Base-by-base conservation (phyloP, 2,113 vertebrate genomes). In the Elephantulus edwardii region DNA sequence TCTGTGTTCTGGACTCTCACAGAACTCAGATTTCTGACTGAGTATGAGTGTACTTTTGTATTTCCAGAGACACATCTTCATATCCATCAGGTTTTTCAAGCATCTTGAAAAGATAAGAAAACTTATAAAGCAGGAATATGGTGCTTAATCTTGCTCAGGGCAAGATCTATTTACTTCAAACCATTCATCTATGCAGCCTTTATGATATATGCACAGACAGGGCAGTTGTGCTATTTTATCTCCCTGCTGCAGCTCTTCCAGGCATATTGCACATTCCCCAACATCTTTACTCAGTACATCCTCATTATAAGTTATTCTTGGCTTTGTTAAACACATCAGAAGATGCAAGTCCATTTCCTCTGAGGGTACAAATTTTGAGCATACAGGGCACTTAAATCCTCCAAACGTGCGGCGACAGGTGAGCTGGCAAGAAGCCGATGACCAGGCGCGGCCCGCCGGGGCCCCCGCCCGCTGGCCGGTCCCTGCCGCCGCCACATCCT, bases 271-370 rank as follows among this genome's bases (percentile, higher is more conserved):
- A 98, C 99, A 99, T 97, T 99, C 99, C 95, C 98, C 99, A 87
- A 98, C 96, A 86, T 99, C 99, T 98, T 99, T 99, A 83, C 97
- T 97, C 96, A 99, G 98, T 78, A 99, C 98, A 88, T 99, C 99
- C 98, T 99, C 99, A 88, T 99, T 99, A 96, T 99, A 99, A 8
- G 99, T 99, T 96, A 99, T 98, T 97, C 99, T 98, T 96, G 99
- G 99, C 96, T 99, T 99, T 92, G 99, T 99, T 97, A 99, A 98
- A 96, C 99, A 99, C 98, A 99, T 98, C 92, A 99, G 98, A 94
- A 99, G 98, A 97, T 99, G 99, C 91, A 99, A 98, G 95, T 99
- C 99, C 98, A 99, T 99, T 97, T 99, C 99, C 20, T 99, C 99
- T 26, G 99, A 98, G 77, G 99, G 98, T 96, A 99, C 98, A 96